phyloP scores from a whole-genome alignment of 1,140 invertebrate genomes.

The Sminthurinus signatus region DNA sequence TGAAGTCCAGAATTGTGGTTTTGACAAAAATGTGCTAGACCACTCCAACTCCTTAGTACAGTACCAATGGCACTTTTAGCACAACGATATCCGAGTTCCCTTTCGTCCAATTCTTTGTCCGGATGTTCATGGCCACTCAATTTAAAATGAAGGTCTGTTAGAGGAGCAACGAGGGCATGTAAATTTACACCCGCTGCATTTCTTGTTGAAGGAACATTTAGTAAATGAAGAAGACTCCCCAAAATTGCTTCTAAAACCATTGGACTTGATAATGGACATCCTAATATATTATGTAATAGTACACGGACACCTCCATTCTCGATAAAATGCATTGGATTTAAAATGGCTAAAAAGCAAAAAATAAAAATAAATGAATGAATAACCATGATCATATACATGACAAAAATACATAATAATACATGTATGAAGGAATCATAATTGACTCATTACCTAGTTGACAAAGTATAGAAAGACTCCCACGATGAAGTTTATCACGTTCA shows the following conservation, averaged over 20 bases:
- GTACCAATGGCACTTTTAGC: slow-evolving; percentile 76
- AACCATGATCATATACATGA: slow-evolving; percentile 25
- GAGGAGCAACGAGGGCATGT: slow-evolving; percentile 67
- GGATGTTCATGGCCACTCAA: slow-evolving; percentile 52
- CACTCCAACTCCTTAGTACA: slow-evolving; percentile 76
- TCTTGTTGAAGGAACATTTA: slow-evolving; percentile 79
- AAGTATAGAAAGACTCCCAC: slow-evolving; percentile 73
- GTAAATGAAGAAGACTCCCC: slow-evolving; percentile 73
- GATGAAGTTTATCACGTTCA: slow-evolving; percentile 69
- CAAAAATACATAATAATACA: slow-evolving; percentile 17
- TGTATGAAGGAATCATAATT: slow-evolving; percentile 4
- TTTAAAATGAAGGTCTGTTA: slow-evolving; percentile 80
- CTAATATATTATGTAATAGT: slow-evolving; percentile 69
- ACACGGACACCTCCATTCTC: slow-evolving; percentile 74
- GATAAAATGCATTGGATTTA: slow-evolving; percentile 74
- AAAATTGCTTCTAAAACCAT: slow-evolving; percentile 73
- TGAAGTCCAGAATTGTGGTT: slow-evolving; percentile 49
- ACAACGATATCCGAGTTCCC: slow-evolving; percentile 71
- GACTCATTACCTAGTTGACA: slow-evolving; percentile 65
- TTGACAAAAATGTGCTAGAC: slow-evolving; percentile 71
- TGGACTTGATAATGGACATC: slow-evolving; percentile 67
- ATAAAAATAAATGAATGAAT: slow-evolving; percentile 11
- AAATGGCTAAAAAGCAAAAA: slow-evolving; percentile 55
- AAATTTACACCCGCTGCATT: slow-evolving; percentile 51
- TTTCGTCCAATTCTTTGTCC: slow-evolving; percentile 55